Evolutionary conservation across 1,140 invertebrate genomes (phyloP), one percentile per base, ranked within the genome.

Genomic region (Brachionus rotundiformis): DNA sequence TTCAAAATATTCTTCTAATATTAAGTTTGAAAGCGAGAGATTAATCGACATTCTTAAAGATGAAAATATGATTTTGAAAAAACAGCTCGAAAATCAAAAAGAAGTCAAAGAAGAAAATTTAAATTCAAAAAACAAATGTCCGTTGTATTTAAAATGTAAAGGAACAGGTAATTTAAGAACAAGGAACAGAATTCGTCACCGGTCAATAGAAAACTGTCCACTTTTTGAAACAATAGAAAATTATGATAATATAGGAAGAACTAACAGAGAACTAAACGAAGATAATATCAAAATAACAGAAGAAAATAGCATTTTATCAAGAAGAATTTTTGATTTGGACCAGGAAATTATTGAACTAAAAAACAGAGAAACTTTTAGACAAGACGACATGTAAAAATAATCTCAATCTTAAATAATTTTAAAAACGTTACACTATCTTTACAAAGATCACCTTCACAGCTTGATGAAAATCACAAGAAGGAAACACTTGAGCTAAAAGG

Each of bases 1-100:
- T 47, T 47, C 44, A 47, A 47, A 47, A 47, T 47, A 47, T 47
- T 47, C 5, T 2, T 47, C 44, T 4, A 47, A 47, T 47, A 47
- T 44, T 44, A 44, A 44, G 4, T 44, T 36, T 36, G 33, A 36
- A 36, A 36, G 33, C 33, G 33, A 36, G 44, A 47, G 44, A 47
- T 47, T 47, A 47, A 47, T 47, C 44, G n/a, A 47, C 44, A 47
- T 47, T 47, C 44, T 47, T 47, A 47, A 47, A 47, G 44, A 47
- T 47, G 44, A 47, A 47, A 47, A 47, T 47, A 47, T 47, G 44
- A 47, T 47, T 47, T 47, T 47, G n/a, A 47, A 47, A 36, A 47
- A 47, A 47, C 44, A 47, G n/a, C 44, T 47, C 44, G 44, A 47
- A 47, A 39, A 47, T 3, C 44, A 47, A 47, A 10, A 47, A 47